phyloP scores from a whole-genome alignment of 2,888 invertebrate species.

The Lypha dubia region DNA sequence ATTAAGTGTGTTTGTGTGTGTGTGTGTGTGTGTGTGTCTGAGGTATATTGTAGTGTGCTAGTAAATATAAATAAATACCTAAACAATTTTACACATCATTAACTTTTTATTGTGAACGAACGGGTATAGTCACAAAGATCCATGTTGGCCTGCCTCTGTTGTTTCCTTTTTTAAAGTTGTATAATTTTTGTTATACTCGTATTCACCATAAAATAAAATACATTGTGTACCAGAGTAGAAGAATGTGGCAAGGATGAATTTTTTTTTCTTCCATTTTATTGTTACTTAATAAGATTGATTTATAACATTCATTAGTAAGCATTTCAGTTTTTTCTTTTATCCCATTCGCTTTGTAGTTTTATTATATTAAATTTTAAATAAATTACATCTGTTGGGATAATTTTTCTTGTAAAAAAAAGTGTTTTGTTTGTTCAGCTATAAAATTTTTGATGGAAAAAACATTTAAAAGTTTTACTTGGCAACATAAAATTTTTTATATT shows the following conservation, averaged over 20 bases:
- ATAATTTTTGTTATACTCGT: background rate
- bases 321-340: conserved; percentile 12
- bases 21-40: background rate
- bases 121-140: conserved; percentile 49
- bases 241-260: conserved; percentile 18
- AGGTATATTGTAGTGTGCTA: background rate
- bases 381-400: conserved; percentile 12
- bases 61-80: conserved; percentile 63
- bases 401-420: background rate
- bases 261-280: conserved; percentile 52
- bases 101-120: conserved; percentile 64
- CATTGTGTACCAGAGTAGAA: background rate
- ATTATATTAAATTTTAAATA: conserved; percentile 35
- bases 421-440: conserved; percentile 17
- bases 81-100: conserved; percentile 71
- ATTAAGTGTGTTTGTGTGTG: background rate
- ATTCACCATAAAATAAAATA: too few relatives aligned
- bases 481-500: conserved; percentile 3
- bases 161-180: background rate
- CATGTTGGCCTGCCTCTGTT: conserved; percentile 21
- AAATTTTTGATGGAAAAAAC: background rate
- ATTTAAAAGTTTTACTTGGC: background rate
- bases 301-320: conserved; percentile 63
- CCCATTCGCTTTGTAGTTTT: background rate
- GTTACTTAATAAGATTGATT: conserved; percentile 67